Conservation (phyloP, 2,888 invertebrate species). For the Himalopsyche kuldschensis region DNA sequence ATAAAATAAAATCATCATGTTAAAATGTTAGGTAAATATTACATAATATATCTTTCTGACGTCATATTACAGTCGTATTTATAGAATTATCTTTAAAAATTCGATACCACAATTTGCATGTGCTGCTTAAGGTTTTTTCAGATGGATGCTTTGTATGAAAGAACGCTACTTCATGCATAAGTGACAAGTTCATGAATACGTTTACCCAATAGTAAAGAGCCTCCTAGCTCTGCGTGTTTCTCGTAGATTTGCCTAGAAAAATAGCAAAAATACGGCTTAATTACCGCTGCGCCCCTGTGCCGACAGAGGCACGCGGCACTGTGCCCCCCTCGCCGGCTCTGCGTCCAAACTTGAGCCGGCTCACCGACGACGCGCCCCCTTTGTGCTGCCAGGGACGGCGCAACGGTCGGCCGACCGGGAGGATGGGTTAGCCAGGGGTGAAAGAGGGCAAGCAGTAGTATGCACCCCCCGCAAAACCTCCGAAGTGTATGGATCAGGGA, state of each 20-base stretch:
- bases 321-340: neutral
- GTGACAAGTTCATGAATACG: no score
- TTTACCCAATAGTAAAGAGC: no score
- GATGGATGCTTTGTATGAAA: no score
- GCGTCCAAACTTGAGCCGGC: constrained; percentile 1
- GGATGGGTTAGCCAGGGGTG: neutral
- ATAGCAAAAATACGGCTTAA: neutral
- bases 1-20: no score
- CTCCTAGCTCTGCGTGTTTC: no score
- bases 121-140: no score
- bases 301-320: neutral
- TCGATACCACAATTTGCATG: no score
- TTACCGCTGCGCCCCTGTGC: neutral
- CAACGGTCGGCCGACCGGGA: neutral
- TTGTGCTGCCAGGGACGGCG: constrained; percentile 1
- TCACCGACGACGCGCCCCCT: neutral
- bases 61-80: no score
- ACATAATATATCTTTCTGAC: no score
- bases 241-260: neutral
- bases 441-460: neutral
- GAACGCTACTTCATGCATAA: no score
- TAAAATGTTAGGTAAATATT: no score
- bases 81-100: no score
- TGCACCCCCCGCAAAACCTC: neutral
- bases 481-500: neutral